Evolutionary conservation across 2,797 vertebrate species (phyloP).

Genomic region (Rhinoraja longicauda): DNA sequence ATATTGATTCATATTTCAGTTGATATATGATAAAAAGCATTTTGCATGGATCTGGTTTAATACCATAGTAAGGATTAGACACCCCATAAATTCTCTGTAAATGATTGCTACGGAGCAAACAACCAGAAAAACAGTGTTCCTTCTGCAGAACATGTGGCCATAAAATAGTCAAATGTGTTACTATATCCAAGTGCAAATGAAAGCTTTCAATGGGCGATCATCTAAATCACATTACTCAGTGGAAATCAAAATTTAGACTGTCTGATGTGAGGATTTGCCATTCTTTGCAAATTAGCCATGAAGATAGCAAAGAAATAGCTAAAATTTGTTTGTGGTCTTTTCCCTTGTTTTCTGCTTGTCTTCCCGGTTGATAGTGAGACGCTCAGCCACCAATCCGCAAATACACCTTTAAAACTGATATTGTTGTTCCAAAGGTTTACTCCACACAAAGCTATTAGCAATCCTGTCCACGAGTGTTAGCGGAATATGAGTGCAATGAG

Average conservation of each 20-base stretch:
- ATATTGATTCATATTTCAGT: slow-evolving; percentile 11
- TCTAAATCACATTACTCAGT: background rate
- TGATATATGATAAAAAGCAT: background rate
- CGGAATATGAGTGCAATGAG: background rate
- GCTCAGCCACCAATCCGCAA: background rate
- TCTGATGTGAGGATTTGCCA: background rate
- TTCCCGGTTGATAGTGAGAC: background rate
- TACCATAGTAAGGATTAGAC: background rate
- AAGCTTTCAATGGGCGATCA: background rate
- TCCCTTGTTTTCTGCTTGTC: background rate
- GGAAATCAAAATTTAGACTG: background rate
- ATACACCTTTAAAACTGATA: background rate
- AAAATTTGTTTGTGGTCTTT: background rate
- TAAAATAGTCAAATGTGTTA: slow-evolving; percentile 13
- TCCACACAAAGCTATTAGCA: background rate
- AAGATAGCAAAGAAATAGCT: background rate
- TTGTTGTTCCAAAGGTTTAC: background rate
- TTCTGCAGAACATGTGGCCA: background rate
- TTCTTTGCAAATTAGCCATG: background rate
- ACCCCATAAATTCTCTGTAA: background rate
- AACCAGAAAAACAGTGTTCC: background rate
- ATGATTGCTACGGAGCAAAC: background rate
- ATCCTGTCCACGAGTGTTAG: slow-evolving; percentile 22
- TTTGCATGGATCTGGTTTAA: slow-evolving; percentile 8
- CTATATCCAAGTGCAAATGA: background rate